phyloP scores from a whole-genome alignment of 2,113 vertebrate species.

The Amblyopsis rosae region DNA sequence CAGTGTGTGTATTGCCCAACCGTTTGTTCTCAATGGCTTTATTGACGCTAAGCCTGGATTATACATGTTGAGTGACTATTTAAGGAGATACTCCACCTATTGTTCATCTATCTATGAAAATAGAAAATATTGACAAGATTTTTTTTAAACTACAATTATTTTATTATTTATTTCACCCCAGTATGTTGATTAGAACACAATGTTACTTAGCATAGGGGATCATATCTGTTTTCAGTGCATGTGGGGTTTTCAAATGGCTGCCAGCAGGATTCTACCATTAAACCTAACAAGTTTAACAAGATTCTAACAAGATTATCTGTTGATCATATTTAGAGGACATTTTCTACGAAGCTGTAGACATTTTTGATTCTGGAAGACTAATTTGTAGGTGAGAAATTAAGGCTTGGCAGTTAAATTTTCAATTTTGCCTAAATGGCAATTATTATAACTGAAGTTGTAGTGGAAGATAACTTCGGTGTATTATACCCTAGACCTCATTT shows the following conservation, averaged over 20 bases:
- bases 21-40: slow-evolving; percentile 22
- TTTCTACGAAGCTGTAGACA: no score
- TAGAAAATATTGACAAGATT: slow-evolving; percentile 1
- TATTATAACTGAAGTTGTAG: no score
- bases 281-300: background rate
- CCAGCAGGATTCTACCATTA: background rate
- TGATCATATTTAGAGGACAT: no score
- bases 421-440: no score
- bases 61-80: slow-evolving; percentile 18
- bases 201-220: background rate
- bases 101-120: slow-evolving; percentile 6
- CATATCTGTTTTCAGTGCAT: background rate
- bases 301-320: no score
- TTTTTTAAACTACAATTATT: no score
- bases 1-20: slow-evolving; percentile 36
- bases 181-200: background rate
- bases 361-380: background rate
- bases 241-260: background rate
- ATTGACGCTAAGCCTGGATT: slow-evolving; percentile 41
- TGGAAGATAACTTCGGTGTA: no score
- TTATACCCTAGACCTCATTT: no score
- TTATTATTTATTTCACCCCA: background rate
- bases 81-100: slow-evolving; percentile 30
- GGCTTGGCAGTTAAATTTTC: no score
- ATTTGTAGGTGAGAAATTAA: no score